Base-by-base conservation (phyloP, 1,140 invertebrate genomes). In the Ericerus pela region DNA sequence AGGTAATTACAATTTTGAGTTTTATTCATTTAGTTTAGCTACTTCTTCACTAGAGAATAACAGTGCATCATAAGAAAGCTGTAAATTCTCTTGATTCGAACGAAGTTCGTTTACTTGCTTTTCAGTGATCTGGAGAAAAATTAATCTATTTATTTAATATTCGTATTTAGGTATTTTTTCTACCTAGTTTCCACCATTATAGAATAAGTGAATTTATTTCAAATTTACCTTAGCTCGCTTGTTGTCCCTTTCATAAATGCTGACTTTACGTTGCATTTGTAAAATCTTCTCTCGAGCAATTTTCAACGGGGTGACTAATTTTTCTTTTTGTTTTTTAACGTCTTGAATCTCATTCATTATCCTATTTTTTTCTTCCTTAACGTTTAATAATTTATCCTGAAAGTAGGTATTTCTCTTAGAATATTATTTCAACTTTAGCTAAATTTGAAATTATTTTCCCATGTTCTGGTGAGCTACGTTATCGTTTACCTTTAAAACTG, bases 191-290 rank as follows among this genome's bases (percentile, higher is more conserved):
- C n/a, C n/a, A n/a, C n/a, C n/a, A n/a, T n/a, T n/a, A n/a, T n/a
- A n/a, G n/a, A n/a, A n/a, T n/a, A n/a, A n/a, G n/a, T n/a, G n/a
- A n/a, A n/a, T n/a, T n/a, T n/a, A n/a, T n/a, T n/a, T n/a, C n/a
- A n/a, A n/a, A n/a, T n/a, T 63, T 65, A 75, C 74, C 51, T 63
- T 66, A 14, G 79, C 66, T n/a, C 75, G 75, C 60, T 74, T 68
- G 67, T 82, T 83, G 67, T 91, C 86, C 62, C 87, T 85, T 54
- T 86, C 81, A 63, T 88, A 89, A 67, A 87, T 85, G 24, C 76
- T 75, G 58, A 89, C 71, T 65, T 87, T 80, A 57, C 80, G 75
- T 56, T 76, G 79, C 51, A 85, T 71, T 60, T 87, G 80, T 33
- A 75, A 73, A 3, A 80, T 69, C 65, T 85, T 79, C 41, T 78